Percentiles rank a stretch among this genome's conserved stretches.
These are phyloP conservation scores for Copsychus sechellarum DNA, from an alignment of 2,113 vertebrate genomes.

Conservation along the genomic window DNA sequence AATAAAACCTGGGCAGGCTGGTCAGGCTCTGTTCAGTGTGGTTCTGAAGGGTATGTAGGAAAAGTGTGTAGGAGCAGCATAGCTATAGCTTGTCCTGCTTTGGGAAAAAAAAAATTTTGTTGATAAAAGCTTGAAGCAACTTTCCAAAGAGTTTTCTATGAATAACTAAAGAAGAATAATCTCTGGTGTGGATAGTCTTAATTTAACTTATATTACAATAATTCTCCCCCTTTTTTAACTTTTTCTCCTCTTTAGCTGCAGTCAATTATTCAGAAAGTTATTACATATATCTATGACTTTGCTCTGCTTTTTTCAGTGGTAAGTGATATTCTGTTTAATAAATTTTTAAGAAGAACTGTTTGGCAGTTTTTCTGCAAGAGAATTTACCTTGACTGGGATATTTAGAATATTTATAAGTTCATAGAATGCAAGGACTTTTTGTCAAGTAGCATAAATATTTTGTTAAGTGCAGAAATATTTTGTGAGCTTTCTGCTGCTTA, in stretches of 20 bases:
- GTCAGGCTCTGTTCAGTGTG: neutral
- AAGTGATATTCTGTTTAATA: slow-evolving; percentile 58
- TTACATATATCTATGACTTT: slow-evolving; percentile 91
- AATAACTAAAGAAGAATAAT: neutral
- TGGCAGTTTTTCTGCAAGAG: neutral
- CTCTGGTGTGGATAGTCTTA: neutral
- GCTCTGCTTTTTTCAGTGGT: slow-evolving; percentile 97
- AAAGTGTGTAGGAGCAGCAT: neutral
- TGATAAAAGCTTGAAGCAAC: neutral
- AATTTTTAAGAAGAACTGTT: neutral
- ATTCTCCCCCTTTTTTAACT: neutral
- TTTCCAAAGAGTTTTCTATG: neutral
- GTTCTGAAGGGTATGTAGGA: neutral
- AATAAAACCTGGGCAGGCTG: neutral
- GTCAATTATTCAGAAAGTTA: slow-evolving; percentile 92
- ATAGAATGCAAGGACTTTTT: neutral
- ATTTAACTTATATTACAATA: neutral
- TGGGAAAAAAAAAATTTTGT: neutral
- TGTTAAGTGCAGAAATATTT: neutral
- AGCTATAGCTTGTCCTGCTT: neutral
- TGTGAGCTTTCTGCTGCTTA: neutral
- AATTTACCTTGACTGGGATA: neutral
- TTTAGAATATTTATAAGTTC: neutral
- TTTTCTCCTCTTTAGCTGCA: slow-evolving; percentile 79
- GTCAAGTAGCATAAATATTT: neutral